phyloP scores from a whole-genome alignment of 1,140 invertebrate species.

The Coelopa frigida region DNA sequence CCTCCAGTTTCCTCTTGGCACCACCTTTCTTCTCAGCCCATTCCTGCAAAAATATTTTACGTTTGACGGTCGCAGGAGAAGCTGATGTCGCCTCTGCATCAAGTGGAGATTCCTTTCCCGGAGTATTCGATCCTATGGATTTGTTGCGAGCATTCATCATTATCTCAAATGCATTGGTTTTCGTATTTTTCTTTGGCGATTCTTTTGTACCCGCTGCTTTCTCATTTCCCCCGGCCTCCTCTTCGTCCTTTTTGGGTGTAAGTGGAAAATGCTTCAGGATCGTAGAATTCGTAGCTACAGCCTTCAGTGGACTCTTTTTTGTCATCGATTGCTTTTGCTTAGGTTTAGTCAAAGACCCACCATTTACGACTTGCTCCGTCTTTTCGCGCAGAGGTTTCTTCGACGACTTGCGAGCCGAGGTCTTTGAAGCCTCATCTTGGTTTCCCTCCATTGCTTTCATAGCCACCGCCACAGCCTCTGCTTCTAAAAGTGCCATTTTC shows the following conservation, averaged over 20 bases:
- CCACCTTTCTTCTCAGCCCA: conserved; percentile 54
- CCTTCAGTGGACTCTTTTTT: conserved; percentile 23
- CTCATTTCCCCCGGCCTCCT: not conserved
- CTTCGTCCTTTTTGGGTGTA: conserved; percentile 12
- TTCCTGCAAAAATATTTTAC: conserved; percentile 49
- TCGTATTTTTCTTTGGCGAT: not conserved
- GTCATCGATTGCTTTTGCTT: conserved; percentile 12
- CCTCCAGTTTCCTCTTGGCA: conserved; percentile 49
- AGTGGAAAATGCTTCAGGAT: conserved; percentile 29
- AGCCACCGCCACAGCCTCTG: conserved; percentile 7
- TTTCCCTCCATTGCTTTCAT: not conserved
- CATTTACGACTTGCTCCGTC: conserved; percentile 18
- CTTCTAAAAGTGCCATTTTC: conserved; percentile 25
- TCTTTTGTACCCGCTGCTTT: not conserved
- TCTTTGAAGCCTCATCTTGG: not conserved
- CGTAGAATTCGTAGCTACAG: conserved; percentile 16
- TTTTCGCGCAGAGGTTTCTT: conserved; percentile 31
- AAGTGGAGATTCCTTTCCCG: conserved; percentile 47
- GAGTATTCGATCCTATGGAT: conserved; percentile 54
- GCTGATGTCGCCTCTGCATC: conserved; percentile 6
- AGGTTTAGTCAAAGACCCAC: no score
- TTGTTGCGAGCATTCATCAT: conserved; percentile 58
- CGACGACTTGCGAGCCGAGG: conserved; percentile 6
- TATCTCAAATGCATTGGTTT: conserved; percentile 53
- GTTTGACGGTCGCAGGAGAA: conserved; percentile 32